These are phyloP conservation scores for Orchesella cincta DNA, from an alignment of 1,140 invertebrate species.

Conservation along the genomic window DNA sequence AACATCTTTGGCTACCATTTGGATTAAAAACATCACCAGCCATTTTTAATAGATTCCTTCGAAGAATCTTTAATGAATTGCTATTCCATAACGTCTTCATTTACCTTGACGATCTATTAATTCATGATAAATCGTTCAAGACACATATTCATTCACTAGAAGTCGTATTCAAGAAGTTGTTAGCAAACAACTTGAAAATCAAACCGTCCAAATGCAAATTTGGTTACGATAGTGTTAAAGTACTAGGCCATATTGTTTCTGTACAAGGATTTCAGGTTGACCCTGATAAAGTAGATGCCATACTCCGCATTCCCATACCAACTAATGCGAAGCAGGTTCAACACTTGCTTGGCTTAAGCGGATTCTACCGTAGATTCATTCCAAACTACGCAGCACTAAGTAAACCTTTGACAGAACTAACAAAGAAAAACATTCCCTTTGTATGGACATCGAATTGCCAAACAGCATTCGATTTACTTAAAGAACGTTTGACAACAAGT, in stretches of 20 bases:
- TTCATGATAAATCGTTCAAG: slow-evolving; percentile 38
- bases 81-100: not conserved
- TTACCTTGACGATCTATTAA: slow-evolving; percentile 52
- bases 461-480: not conserved
- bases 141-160: slow-evolving; percentile 42
- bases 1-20: slow-evolving; percentile 55
- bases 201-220: not conserved
- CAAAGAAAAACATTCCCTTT: not conserved
- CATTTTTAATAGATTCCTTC: slow-evolving; percentile 58
- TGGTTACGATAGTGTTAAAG: not conserved
- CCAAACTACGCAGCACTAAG: not conserved
- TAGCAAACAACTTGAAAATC: not conserved
- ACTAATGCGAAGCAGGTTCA: not conserved
- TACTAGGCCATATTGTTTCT: not conserved
- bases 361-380: not conserved
- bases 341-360: not conserved
- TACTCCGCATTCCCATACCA: not conserved
- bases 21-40: slow-evolving; percentile 57
- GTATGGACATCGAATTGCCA: not conserved
- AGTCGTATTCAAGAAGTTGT: slow-evolving; percentile 39
- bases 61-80: not conserved
- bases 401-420: not conserved
- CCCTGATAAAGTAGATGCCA: not conserved
- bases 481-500: not conserved
- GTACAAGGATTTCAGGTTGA: not conserved